These are phyloP conservation scores for Callospermophilus lateralis DNA, from an alignment of 2,113 vertebrate species.

Conservation along the genomic window DNA sequence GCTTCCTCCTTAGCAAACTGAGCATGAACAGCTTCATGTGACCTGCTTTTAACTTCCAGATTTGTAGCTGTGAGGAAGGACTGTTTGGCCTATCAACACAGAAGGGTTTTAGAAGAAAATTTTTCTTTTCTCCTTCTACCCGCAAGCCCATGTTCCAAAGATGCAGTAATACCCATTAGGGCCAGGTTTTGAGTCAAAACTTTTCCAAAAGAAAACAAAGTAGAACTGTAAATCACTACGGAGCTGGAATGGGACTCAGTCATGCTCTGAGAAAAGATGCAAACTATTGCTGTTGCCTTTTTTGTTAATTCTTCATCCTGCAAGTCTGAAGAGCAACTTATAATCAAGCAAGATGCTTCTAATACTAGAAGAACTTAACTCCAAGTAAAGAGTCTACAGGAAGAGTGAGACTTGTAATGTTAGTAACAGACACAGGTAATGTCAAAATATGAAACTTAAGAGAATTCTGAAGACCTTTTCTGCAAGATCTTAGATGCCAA, in stretches of 20 bases:
- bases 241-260: neutral
- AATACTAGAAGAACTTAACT: neutral
- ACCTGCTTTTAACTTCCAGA: neutral
- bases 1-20: rapidly evolving
- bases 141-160: conserved; percentile 43
- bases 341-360: neutral
- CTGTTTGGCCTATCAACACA: neutral
- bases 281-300: rapidly evolving
- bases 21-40: neutral
- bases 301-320: neutral
- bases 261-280: neutral
- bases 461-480: neutral
- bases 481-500: neutral
- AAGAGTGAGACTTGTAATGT: neutral
- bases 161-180: conserved; percentile 33
- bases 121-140: conserved; percentile 39
- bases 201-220: neutral
- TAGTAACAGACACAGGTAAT: neutral
- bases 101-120: conserved; percentile 45
- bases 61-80: neutral
- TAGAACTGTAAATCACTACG: neutral
- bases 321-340: neutral
- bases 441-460: neutral
- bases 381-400: neutral
- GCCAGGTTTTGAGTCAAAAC: conserved; percentile 55